Conservation (phyloP, 2,113 vertebrate genomes). For the Eulemur rufifrons region DNA sequence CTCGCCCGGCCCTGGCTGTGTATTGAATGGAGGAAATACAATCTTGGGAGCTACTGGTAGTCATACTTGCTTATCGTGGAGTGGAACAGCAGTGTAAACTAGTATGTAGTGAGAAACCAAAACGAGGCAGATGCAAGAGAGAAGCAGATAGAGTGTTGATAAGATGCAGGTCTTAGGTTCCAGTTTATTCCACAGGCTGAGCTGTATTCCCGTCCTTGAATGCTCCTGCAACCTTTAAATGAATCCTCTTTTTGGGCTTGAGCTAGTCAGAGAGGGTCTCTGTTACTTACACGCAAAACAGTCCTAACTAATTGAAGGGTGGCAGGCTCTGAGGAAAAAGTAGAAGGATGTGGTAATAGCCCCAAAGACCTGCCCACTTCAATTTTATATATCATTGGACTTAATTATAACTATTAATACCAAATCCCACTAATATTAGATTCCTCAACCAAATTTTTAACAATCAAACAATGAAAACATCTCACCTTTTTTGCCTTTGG, state of each 20-base stretch:
- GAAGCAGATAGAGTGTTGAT: neutral
- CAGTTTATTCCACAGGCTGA: neutral
- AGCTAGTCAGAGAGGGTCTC: neutral
- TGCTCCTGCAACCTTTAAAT: neutral
- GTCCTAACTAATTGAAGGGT: neutral
- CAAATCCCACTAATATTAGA: neutral
- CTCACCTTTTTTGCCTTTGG: neutral
- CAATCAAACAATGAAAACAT: neutral
- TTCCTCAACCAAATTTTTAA: neutral
- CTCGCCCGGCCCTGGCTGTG: neutral
- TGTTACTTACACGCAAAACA: neutral
- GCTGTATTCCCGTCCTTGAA: neutral
- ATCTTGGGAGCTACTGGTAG: neutral
- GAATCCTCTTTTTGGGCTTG: neutral
- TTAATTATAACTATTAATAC: neutral
- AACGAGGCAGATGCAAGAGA: neutral
- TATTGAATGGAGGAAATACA: neutral
- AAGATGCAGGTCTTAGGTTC: neutral
- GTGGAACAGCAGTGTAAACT: neutral
- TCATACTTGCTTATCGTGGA: neutral
- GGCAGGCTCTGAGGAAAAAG: neutral
- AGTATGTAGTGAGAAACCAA: neutral
- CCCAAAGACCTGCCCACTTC: neutral
- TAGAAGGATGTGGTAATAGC: neutral
- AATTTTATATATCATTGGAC: neutral